These are phyloP conservation scores for Plagodis dolabraria DNA, from an alignment of 2,888 invertebrate species.

Conservation along the genomic window DNA sequence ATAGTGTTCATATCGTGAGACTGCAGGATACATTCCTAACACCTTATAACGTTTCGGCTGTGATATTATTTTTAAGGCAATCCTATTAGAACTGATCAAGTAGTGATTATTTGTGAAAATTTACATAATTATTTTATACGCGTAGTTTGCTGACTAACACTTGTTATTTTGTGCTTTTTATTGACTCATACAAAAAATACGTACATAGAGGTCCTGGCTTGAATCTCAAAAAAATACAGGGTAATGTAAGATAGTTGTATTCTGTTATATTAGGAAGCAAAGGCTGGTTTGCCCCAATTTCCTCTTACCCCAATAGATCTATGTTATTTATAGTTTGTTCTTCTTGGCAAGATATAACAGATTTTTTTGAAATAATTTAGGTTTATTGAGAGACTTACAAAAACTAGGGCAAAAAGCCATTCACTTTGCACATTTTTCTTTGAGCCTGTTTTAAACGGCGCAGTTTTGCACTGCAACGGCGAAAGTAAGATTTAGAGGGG, in stretches of 20 bases:
- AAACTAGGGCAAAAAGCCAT: too few species aligned
- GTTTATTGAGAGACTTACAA: too few species aligned
- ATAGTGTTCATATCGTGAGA: slow-evolving; percentile 55
- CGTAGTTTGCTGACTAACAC: slow-evolving; percentile 47
- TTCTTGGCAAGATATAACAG: too few species aligned
- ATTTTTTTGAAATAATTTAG: too few species aligned
- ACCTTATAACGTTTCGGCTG: slow-evolving; percentile 66
- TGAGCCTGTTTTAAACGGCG: too few species aligned
- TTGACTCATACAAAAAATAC: not conserved
- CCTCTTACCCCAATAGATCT: too few species aligned
- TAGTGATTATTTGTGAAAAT: slow-evolving; percentile 45
- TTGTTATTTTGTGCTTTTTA: slow-evolving; percentile 14
- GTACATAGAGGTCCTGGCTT: slow-evolving; percentile 6
- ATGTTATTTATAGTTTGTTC: too few species aligned
- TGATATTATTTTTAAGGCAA: slow-evolving; percentile 75
- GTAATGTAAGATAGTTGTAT: not conserved
- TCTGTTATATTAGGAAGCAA: not conserved
- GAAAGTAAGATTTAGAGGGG: too few species aligned
- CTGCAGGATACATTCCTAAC: slow-evolving; percentile 59
- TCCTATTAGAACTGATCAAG: slow-evolving; percentile 48
- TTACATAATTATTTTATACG: slow-evolving; percentile 50
- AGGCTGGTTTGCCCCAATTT: slow-evolving; percentile 11
- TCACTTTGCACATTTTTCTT: too few species aligned
- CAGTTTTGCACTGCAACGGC: too few species aligned
- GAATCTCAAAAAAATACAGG: slow-evolving; percentile 18